Conservation (phyloP, 2,888 invertebrate species). For the Leistus spinibarbis region DNA sequence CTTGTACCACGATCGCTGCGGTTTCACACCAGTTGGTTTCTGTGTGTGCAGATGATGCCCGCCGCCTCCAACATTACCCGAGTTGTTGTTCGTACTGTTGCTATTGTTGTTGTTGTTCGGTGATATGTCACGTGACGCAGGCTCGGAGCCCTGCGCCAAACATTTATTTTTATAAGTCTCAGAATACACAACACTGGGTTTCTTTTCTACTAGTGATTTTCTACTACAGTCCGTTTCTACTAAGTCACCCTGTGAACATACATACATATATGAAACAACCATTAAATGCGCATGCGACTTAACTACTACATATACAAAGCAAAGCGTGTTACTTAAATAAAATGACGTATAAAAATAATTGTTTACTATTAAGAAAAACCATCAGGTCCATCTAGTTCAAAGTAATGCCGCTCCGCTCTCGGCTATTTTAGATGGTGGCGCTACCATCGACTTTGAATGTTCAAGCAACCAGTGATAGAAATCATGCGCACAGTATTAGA, state of each 20-base stretch:
- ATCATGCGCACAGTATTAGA: too few relatives aligned
- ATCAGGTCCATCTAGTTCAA: too few relatives aligned
- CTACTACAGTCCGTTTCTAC: conserved; percentile 30
- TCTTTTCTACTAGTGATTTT: conserved; percentile 22
- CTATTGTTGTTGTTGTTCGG: conserved; percentile 50
- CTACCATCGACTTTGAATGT: too few relatives aligned
- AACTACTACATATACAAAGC: conserved; percentile 7
- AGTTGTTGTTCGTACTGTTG: conserved; percentile 40
- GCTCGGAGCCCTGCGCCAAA: conserved; percentile 53
- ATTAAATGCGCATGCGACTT: neutral
- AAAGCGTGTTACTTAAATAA: neutral
- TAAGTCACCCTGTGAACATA: conserved; percentile 30
- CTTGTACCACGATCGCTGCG: conserved; percentile 41
- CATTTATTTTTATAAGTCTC: conserved; percentile 35
- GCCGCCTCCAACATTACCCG: conserved; percentile 43
- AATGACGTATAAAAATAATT: neutral
- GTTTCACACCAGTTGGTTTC: conserved; percentile 35
- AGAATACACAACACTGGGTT: conserved; percentile 23
- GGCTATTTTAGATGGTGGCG: too few relatives aligned
- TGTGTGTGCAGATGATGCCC: conserved; percentile 12
- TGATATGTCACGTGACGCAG: conserved; percentile 55
- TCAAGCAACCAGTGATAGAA: too few relatives aligned
- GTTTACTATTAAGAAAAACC: neutral
- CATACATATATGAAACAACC: neutral
- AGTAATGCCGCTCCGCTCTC: too few relatives aligned